These are phyloP conservation scores for Petrosia ficiformis DNA, from an alignment of 37 sponge, comb jelly and placozoan genomes.

Conservation along the genomic window DNA sequence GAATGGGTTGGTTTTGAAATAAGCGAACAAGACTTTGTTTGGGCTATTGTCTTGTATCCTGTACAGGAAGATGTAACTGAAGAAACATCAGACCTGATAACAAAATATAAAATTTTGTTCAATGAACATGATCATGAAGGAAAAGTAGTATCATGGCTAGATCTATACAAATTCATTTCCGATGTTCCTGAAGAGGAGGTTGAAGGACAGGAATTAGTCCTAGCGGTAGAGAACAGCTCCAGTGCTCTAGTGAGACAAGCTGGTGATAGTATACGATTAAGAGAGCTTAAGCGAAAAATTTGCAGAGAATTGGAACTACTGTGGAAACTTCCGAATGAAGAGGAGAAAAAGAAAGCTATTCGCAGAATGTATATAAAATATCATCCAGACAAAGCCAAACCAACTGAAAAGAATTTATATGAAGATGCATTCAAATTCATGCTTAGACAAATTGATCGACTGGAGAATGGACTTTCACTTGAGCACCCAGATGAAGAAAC, in stretches of 20 bases:
- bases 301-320: conserved; percentile 12
- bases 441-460: conserved; percentile 19
- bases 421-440: conserved; percentile 55
- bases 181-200: background rate
- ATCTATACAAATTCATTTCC: conserved; percentile 44
- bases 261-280: background rate
- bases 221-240: background rate
- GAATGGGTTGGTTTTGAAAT: conserved; percentile 61
- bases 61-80: background rate
- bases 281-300: background rate
- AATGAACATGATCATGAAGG: conserved; percentile 19
- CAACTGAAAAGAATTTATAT: background rate
- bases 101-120: conserved; percentile 8
- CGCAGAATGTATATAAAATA: conserved; percentile 36
- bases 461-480: conserved; percentile 10
- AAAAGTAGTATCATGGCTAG: conserved; percentile 37
- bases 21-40: conserved; percentile 8
- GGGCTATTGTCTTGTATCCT: conserved; percentile 35
- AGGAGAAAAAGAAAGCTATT: conserved; percentile 35
- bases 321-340: conserved; percentile 15
- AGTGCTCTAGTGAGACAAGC: background rate
- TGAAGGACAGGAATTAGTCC: background rate
- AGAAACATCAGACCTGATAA: background rate
- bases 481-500: conserved; percentile 22
- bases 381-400: conserved; percentile 51